A percentile compares a stretch with the other conserved stretches of the same genome.
Evolutionary conservation across 2,113 vertebrate species (phyloP).

Genomic region (Chlamydotis undulata): DNA sequence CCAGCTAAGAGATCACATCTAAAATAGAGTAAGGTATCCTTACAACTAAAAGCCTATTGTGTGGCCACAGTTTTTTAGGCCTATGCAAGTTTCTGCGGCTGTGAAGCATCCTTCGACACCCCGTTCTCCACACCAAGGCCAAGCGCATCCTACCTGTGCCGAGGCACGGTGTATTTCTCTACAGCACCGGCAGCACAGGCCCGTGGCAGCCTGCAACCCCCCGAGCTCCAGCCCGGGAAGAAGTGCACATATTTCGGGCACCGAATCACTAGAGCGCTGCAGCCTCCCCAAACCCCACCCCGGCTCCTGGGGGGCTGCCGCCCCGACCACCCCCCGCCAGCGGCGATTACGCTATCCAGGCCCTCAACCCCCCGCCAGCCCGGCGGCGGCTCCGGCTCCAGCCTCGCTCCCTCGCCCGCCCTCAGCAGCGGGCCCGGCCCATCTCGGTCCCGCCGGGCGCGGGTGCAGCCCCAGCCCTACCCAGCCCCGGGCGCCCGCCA

Average conservation of each 20-base stretch:
- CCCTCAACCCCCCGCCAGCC: neutral
- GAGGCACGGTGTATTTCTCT: accelerated
- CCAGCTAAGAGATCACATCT: accelerated
- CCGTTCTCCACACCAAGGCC: neutral
- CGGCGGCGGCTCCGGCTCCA: neutral
- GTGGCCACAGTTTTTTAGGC: neutral
- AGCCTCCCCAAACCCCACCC: no score
- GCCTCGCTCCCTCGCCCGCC: no score
- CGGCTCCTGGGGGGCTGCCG: neutral
- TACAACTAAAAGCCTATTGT: accelerated
- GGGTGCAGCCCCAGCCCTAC: neutral
- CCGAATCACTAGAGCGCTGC: neutral
- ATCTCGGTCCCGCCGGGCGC: neutral
- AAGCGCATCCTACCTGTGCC: accelerated
- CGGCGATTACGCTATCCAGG: neutral
- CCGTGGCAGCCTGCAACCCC: neutral
- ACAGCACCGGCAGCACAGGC: neutral
- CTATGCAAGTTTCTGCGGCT: accelerated
- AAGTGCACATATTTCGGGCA: accelerated
- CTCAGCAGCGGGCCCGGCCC: neutral
- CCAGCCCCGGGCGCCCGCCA: no score
- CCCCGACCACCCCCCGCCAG: no score
- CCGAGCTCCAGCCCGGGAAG: neutral
- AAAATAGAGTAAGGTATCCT: accelerated
- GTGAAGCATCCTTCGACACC: neutral